Evolutionary conservation across 2,888 invertebrate genomes (phyloP).

Genomic region (Tiliacea citrago): DNA sequence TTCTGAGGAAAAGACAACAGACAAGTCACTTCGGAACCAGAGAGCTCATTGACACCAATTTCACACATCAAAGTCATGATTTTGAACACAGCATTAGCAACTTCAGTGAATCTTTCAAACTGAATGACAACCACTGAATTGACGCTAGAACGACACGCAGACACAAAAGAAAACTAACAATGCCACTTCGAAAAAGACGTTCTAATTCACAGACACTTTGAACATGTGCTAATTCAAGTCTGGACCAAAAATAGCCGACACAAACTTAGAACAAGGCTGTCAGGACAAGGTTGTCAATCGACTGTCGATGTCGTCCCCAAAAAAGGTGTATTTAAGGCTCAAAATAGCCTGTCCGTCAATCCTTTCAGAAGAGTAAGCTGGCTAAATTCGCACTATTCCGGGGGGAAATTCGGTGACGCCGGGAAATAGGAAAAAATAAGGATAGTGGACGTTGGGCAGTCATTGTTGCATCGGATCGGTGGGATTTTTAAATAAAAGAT

Average conservation of each 20-base stretch:
- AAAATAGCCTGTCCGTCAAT: constrained; percentile 76
- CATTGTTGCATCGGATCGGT: constrained; percentile 53
- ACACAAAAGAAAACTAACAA: constrained; percentile 67
- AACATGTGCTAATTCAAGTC: constrained; percentile 82
- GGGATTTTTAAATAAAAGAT: constrained; percentile 57
- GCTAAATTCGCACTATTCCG: constrained; percentile 78
- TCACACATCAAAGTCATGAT: constrained; percentile 62
- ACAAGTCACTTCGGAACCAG: constrained; percentile 42
- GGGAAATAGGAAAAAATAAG: constrained; percentile 67
- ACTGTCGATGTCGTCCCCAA: constrained; percentile 57
- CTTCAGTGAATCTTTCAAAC: constrained; percentile 35
- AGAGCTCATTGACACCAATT: constrained; percentile 54
- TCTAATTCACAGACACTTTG: constrained; percentile 69
- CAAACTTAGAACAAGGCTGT: constrained; percentile 77
- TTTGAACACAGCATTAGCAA: constrained; percentile 54
- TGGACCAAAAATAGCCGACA: constrained; percentile 74
- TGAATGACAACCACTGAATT: constrained; percentile 50
- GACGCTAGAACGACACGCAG: constrained; percentile 37
- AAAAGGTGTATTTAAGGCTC: constrained; percentile 79
- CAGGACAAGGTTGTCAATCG: constrained; percentile 83
- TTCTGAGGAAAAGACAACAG: constrained; percentile 36
- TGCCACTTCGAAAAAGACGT: constrained; percentile 71
- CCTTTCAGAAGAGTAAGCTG: constrained; percentile 70
- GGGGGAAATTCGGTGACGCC: constrained; percentile 66
- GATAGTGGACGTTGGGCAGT: constrained; percentile 43